Percentiles rank a stretch among this genome's conserved stretches.
These are phyloP conservation scores for Tetramorium alpestre DNA, from an alignment of 1,140 invertebrate species.

Conservation along the genomic window DNA sequence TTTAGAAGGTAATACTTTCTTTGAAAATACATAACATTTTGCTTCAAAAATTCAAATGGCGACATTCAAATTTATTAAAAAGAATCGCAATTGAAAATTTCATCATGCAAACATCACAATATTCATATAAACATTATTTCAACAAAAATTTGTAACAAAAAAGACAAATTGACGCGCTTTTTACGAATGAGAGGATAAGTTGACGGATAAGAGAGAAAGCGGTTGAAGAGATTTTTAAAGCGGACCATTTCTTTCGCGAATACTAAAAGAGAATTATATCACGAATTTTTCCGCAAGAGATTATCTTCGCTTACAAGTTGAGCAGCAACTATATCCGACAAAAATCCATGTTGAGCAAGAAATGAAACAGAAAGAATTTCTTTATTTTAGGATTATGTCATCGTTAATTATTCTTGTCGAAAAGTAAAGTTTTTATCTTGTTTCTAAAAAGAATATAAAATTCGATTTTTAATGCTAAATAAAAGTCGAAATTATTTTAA, in stretches of 20 bases:
- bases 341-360: conserved; percentile 21
- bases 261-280: background rate
- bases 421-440: background rate
- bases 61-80: background rate
- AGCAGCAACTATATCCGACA: background rate
- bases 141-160: background rate
- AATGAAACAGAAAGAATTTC: background rate
- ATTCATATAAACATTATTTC: conserved; percentile 8
- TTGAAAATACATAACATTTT: background rate
- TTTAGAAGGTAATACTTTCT: background rate
- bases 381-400: background rate
- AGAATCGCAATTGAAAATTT: background rate
- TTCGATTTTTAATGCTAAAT: background rate
- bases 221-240: conserved; percentile 39
- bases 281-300: conserved; percentile 1
- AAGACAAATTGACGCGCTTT: background rate
- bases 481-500: background rate
- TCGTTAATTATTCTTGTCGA: background rate
- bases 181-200: background rate
- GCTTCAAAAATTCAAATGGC: background rate
- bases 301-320: background rate
- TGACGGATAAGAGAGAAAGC: background rate
- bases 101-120: background rate
- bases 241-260: background rate
- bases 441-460: background rate